phyloP scores from a whole-genome alignment of 2,113 vertebrate genomes.

The Columbina picui region DNA sequence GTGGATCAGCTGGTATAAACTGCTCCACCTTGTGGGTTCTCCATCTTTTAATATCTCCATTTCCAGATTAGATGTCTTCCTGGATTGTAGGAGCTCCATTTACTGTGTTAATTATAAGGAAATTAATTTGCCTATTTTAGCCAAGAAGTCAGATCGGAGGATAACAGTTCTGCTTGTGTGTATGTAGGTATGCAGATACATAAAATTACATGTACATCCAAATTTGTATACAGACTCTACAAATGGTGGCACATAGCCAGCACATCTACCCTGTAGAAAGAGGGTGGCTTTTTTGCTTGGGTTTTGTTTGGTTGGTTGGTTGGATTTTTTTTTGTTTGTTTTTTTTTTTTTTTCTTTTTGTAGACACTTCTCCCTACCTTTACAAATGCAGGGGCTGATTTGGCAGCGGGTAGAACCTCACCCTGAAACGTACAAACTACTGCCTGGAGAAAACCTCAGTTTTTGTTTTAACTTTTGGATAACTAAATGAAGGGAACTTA shows the following conservation, averaged over 20 bases:
- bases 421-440: not conserved
- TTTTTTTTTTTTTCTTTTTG: not conserved
- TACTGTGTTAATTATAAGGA: not conserved
- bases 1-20: not conserved
- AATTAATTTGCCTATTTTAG: not conserved
- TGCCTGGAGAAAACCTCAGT: not conserved
- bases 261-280: not conserved
- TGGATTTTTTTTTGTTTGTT: no score
- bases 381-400: not conserved
- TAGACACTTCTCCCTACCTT: not conserved
- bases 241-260: not conserved
- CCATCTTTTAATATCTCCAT: not conserved
- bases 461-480: not conserved
- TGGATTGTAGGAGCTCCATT: not conserved
- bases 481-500: not conserved
- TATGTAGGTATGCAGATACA: not conserved
- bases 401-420: not conserved
- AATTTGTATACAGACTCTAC: accelerated
- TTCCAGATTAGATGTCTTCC: not conserved
- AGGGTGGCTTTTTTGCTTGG: not conserved
- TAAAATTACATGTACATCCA: not conserved
- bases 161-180: not conserved
- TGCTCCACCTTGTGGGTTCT: not conserved
- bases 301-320: no score
- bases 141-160: not conserved